Base-by-base conservation (phyloP, 2,797 vertebrate genomes). In the Dryobates pubescens region DNA sequence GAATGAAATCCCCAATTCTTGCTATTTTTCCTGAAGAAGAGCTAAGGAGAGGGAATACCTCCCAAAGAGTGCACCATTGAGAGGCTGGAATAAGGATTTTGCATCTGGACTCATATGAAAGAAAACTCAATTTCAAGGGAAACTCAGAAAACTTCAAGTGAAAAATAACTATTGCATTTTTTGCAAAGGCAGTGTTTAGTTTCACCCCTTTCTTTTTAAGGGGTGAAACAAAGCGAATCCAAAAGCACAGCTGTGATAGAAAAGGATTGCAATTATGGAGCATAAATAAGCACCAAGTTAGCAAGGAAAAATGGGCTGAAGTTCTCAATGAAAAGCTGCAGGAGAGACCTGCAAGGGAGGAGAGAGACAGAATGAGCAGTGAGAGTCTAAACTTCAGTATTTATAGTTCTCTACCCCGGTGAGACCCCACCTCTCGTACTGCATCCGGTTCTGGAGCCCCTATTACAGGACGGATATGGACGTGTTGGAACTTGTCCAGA, bases 291-390 rank as follows among this genome's bases (percentile, higher is more conserved):
- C 45, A 63, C 27, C 4, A 23, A 11, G 17, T 34, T 74, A n/a
- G 57, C 18, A 73, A 45, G 38, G 38, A 47, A 72, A 76, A 88
- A 84, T 0, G 0, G 0, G 0, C 17, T 53, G 34, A 72, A 43
- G 14, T 38, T 86, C 56, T 67, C 2, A 1, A 7, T 57, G 79
- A 51, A 67, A 47, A 93, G 34, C 61, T 68, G 12, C n/a, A 8
- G 45, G 45, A 58, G 58, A 54, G 26, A 76, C 30, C 64, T 73
- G 36, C 24, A n/a, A 34, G 19, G 51, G n/a, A 78, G 34, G 26
- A 64, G 24, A 49, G 59, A 0, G 0, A 54, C 9, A 23, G 63
- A 38, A 29, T 4, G 4, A 62, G 18, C 36, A 41, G n/a, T 6
- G 26, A 29, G 63, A 82, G 10, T 17, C 30, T 62, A 4, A 82